Conservation (phyloP, 2,888 invertebrate species). For the Ephialtes manifestator region DNA sequence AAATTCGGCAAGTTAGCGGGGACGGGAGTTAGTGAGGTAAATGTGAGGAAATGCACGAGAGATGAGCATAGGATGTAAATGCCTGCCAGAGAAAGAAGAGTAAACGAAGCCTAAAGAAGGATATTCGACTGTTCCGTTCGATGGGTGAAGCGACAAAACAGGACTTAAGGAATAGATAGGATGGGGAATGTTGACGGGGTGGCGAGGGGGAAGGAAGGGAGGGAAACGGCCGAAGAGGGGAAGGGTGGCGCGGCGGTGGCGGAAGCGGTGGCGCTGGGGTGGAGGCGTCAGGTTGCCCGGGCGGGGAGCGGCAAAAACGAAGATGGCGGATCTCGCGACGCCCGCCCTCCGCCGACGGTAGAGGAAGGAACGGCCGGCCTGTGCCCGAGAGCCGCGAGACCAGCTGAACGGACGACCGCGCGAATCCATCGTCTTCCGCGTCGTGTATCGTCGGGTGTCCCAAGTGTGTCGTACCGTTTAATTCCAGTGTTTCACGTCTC, state of each 20-base stretch:
- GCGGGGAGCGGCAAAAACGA: conserved; percentile 81
- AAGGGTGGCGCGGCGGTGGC: conserved; percentile 67
- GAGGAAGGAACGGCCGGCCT: conserved; percentile 67
- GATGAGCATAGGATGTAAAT: conserved; percentile 17
- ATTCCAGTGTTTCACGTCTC: conserved; percentile 1
- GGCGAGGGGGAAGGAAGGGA: too few relatives aligned
- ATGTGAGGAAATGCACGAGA: conserved; percentile 1
- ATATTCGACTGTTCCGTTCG: conserved; percentile 34
- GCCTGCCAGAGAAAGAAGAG: not conserved
- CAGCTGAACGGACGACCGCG: conserved; percentile 58
- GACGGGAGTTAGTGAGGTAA: not conserved
- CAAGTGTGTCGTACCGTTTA: not conserved
- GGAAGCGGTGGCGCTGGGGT: conserved; percentile 74
- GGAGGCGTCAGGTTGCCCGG: conserved; percentile 78
- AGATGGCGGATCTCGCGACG: conserved; percentile 82
- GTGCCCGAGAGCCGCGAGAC: conserved; percentile 62
- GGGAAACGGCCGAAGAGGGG: conserved; percentile 50
- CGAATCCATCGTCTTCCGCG: conserved; percentile 57
- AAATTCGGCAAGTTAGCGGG: not conserved
- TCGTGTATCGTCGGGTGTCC: conserved; percentile 17
- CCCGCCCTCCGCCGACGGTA: conserved; percentile 75
- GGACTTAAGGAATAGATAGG: conserved; percentile 33
- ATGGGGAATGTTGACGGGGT: conserved; percentile 12
- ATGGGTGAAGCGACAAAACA: conserved; percentile 34
- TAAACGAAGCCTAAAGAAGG: not conserved